Evolutionary conservation across 2,888 invertebrate genomes (phyloP).

Genomic region (Drosophila trichaetosa): DNA sequence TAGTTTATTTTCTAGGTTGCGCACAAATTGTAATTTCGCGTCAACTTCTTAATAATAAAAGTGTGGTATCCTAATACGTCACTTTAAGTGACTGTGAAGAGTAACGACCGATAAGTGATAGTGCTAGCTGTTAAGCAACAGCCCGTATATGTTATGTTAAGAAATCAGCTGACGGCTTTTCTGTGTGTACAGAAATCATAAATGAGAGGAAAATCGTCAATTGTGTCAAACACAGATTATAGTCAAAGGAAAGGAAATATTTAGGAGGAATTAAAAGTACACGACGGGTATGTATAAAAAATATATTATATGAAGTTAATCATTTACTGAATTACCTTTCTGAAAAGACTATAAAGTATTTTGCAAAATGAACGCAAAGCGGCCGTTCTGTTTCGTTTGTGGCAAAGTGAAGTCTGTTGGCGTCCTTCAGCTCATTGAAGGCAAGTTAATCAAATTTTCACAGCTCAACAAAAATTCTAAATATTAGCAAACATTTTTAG

Average conservation of each 20-base stretch:
- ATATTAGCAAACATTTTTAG: conserved; percentile 34
- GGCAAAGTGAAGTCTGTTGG: conserved; percentile 68
- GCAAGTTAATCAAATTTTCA: conserved; percentile 1
- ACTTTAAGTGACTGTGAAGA: neutral
- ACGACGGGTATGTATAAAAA: neutral
- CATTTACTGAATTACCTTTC: neutral
- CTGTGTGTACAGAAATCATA: conserved; percentile 43
- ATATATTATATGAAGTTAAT: neutral
- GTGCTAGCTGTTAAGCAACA: conserved; percentile 7
- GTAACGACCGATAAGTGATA: neutral
- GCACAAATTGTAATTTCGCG: neutral
- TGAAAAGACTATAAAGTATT: neutral
- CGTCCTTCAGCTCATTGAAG: conserved; percentile 58
- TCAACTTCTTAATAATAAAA: neutral
- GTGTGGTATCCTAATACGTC: neutral
- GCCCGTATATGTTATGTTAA: conserved; percentile 14
- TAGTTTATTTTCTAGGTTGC: neutral
- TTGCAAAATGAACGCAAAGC: conserved; percentile 35
- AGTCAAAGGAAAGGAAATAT: neutral
- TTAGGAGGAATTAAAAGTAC: conserved; percentile 1
- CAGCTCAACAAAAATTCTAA: neutral
- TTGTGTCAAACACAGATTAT: neutral
- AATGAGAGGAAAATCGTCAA: conserved; percentile 22
- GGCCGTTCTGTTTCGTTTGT: conserved; percentile 67
- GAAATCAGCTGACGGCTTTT: conserved; percentile 32